Base-by-base conservation (phyloP, 2,113 vertebrate genomes). In the Xerus inauris region DNA sequence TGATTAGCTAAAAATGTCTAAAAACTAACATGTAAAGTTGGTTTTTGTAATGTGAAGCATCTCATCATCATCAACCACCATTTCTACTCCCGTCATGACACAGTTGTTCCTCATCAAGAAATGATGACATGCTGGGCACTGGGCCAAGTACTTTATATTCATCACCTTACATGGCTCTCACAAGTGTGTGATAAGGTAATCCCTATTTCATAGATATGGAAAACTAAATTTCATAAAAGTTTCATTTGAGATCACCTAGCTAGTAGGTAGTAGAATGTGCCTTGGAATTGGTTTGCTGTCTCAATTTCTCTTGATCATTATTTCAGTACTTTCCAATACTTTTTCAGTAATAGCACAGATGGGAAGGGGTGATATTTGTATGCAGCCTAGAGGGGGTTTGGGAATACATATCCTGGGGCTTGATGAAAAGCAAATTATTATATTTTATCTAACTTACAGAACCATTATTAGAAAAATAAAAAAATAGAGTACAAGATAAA, bases 81-180 rank as follows among this genome's bases (percentile, higher is more conserved):
- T 85, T 22, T 42, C 2, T 3, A 0, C 47, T 12, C 6, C 40
- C 9, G 7, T 16, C 38, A 3, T 0, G 30, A 38, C 49, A 42
- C 42, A 14, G 16, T 13, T 38, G 26, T 38, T 75, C 22, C 7
- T 67, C 69, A n/a, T 45, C 35, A 26, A 82, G 69, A 35, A 69
- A 8, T 32, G 6, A 16, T 45, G 65, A 35, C 8, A 0, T 7
- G 30, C 2, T 13, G 42, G 22, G 9, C 10, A 16, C 38, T 28
- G 20, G 3, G 17, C 32, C 65, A 20, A 30, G 13, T 5, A 19
- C 49, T 38, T 54, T 35, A 22, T 7, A 1, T 7, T 17, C 0
- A 5, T 40, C 19, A 1, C 4, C 28, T 64, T 32, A 5, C 3
- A 2, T 3, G 17, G 22, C 75, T 12, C 16, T 40, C 51, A 24